Percentiles rank a stretch among this genome's conserved stretches.
Conservation (phyloP, 1,140 invertebrate species). For the Drosophila kanapiae region DNA sequence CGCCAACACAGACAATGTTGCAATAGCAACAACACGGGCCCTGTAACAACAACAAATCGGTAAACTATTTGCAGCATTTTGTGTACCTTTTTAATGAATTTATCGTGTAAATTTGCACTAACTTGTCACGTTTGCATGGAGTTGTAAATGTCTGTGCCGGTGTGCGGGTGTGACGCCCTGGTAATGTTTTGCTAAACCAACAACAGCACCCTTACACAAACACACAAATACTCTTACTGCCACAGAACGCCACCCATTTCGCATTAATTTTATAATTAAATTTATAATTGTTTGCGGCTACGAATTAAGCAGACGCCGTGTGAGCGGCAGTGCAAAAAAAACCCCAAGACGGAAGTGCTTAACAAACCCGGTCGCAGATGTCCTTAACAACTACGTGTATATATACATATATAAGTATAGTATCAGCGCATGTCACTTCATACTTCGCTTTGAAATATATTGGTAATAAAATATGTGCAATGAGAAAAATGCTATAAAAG, state of each 20-base stretch:
- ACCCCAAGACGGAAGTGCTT: constrained; percentile 62
- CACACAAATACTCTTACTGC: constrained; percentile 32
- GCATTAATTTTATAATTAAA: constrained; percentile 74
- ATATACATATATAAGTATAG: constrained; percentile 9
- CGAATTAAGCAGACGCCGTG: constrained; percentile 19
- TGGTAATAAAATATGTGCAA: neutral
- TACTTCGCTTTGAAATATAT: constrained; percentile 25
- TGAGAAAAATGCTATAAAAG: neutral
- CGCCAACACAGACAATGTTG: constrained; percentile 41
- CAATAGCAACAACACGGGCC: constrained; percentile 5
- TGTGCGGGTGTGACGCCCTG: constrained; percentile 32
- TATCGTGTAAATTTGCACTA: constrained; percentile 77
- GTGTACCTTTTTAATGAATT: constrained; percentile 82
- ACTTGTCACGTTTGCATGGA: constrained; percentile 52
- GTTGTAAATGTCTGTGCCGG: neutral
- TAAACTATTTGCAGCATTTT: constrained; percentile 66
- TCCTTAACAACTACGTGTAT: constrained; percentile 26
- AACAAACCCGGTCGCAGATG: constrained; percentile 58
- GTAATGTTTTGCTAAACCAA: constrained; percentile 56
- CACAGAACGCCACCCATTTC: neutral
- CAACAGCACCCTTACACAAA: constrained; percentile 16
- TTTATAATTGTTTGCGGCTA: constrained; percentile 63
- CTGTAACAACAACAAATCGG: constrained; percentile 34
- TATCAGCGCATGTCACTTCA: constrained; percentile 24
- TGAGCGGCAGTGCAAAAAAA: constrained; percentile 35